Base-by-base conservation (phyloP, 2,888 invertebrate genomes). In the Marasmarcha lunaedactyla region DNA sequence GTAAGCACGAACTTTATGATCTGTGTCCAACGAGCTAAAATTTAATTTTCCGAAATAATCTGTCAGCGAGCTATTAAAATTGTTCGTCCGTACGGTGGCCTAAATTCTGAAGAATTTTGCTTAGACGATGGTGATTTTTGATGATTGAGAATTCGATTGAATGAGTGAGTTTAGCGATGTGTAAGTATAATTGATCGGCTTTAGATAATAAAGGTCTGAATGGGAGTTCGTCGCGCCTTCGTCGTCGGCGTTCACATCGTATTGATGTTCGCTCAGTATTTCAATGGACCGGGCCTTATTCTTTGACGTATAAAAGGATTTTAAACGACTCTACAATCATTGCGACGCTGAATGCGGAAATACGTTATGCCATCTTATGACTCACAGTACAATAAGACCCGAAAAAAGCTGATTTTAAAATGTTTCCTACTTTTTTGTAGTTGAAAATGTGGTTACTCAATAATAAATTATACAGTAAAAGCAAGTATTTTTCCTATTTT, bases 41-140 rank as follows among this genome's bases (percentile, higher is more conserved):
- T 81, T 83, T 79, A 83, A 81, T 83, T 83, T 77, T 78, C 74
- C 69, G 83, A 77, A 81, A 81, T 81, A 79, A 81, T 81, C 71
- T 72, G 78, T 78, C 73, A 76, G 71, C 62, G 59, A 56, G 61
- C 71, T 64, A 74, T 79, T 78, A 81, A 83, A 79, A 70, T 76
- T 73, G 74, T 71, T 79, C 81, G 71, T 59, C 71, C 76, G 70
- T 71, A 59, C 63, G 55, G 45, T 30, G 11, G 2, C 30, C 30
- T 30, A n/a, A 2, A 20, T 20, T 20, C 20, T 5, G 20, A n/a
- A 3, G 20, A 20, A 20, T 20, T 5, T 20, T 20, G 4, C 20
- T 20, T 20, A 5, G 20, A 20, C 4, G 20, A 20, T 5, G 3
- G 20, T 20, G 20, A 20, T 7, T 20, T 20, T 20, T 20, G 20